Conservation (phyloP, 2,113 vertebrate genomes). For the Tretioscincus oriximinensis region DNA sequence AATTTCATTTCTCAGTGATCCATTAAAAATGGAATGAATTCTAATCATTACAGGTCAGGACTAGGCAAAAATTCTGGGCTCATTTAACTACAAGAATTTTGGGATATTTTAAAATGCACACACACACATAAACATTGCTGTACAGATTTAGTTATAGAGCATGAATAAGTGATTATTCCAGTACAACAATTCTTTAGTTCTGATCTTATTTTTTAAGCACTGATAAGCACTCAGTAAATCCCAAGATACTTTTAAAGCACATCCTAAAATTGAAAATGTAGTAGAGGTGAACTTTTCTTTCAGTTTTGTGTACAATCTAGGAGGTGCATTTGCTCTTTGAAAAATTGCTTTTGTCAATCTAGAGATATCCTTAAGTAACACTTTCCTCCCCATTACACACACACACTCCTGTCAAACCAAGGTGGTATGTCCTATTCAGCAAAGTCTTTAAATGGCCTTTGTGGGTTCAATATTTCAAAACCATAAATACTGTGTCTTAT, state of each 20-base stretch:
- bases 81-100: not conserved
- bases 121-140: not conserved
- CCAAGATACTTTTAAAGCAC: not conserved
- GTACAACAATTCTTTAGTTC: not conserved
- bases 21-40: too few relatives aligned
- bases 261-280: not conserved
- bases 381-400: not conserved
- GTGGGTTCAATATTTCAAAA: not conserved
- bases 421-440: not conserved
- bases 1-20: not conserved
- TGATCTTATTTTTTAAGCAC: not conserved
- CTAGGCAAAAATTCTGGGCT: not conserved
- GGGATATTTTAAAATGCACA: not conserved
- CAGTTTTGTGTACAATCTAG: not conserved
- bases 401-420: not conserved
- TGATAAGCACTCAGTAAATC: not conserved
- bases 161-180: not conserved
- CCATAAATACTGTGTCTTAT: not conserved
- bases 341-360: not conserved
- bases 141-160: not conserved
- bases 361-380: not conserved
- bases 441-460: not conserved
- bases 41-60: not conserved
- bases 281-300: not conserved
- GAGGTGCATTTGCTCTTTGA: not conserved